Base-by-base conservation (phyloP, 2,113 vertebrate genomes). In the Ciconia stormi region DNA sequence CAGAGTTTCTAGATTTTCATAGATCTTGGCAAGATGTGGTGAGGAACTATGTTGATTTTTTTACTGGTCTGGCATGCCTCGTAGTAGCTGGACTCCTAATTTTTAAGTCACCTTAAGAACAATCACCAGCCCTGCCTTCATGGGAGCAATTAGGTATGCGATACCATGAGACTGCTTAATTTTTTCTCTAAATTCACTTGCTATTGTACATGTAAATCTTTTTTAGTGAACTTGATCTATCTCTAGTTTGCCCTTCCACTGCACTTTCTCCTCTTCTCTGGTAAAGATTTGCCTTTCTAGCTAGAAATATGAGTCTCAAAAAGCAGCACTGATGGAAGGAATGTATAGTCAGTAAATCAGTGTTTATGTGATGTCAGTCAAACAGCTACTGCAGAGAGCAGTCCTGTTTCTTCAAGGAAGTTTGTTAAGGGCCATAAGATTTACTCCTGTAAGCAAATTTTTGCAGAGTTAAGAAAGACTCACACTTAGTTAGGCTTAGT, bases 1-100 rank as follows among this genome's bases (percentile, higher is more conserved):
- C 32, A 2, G 11, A 61, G 5, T 61, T 70, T 50, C 13, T 55
- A 61, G 55, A 38, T 67, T 87, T 87, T 77, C 69, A 78, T 6
- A 50, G 30, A 40, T 42, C 29, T 55, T 66, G n/a, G 32, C 18
- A 69, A 81, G 70, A n/a, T 61, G 11, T 14, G 40, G 7, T 80
- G 34, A 56, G 30, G 17, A 80, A 44, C 38, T 26, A 16, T 16
- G 22, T 13, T 87, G 30, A 13, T 44, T 29, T 74, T 76, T 56
- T 36, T 46, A 32, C 38, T 40, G 27, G 4, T 74, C 34, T 92
- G 49, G 61, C 36, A 56, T 0, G 0, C 30, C n/a, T 79, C 27
- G 17, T 36, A 10, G 32, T 44, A 82, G 11, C 25, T 66, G 32
- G 19, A 56, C 18, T 89, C 22, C 40, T 42, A 40, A 36, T 84